These are phyloP conservation scores for Abrostola triplasia DNA, from an alignment of 2,888 invertebrate genomes.

Conservation along the genomic window DNA sequence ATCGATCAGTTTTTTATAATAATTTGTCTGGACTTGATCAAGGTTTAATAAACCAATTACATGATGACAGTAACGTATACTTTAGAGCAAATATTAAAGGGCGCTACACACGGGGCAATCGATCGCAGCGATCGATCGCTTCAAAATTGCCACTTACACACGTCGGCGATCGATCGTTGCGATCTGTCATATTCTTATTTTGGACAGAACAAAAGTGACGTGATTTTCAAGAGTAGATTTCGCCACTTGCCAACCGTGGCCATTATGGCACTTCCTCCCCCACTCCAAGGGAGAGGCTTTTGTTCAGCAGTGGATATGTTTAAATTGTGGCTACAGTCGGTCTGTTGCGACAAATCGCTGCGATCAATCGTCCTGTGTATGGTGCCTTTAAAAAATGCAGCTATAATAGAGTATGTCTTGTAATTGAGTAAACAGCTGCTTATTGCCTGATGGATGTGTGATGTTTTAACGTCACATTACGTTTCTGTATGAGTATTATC, in stretches of 20 bases:
- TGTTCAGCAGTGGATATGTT: too few relatives aligned
- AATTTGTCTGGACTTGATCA: slow-evolving; percentile 51
- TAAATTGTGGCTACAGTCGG: too few relatives aligned
- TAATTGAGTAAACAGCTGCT: slow-evolving; percentile 26
- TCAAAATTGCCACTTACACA: not conserved
- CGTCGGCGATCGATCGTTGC: not conserved
- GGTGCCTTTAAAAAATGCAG: not conserved
- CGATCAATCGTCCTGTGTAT: too few relatives aligned
- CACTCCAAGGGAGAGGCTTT: too few relatives aligned
- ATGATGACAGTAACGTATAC: slow-evolving; percentile 34
- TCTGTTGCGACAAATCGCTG: too few relatives aligned
- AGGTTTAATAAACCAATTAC: slow-evolving; percentile 49
- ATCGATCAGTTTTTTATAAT: slow-evolving; percentile 38
- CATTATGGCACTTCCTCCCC: too few relatives aligned
- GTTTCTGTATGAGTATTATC: too few relatives aligned
- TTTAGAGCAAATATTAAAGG: slow-evolving; percentile 18
- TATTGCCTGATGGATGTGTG: not conserved
- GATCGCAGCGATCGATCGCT: not conserved
- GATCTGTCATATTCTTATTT: not conserved
- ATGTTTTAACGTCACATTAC: too few relatives aligned
- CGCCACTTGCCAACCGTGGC: too few relatives aligned
- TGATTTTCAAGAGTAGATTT: too few relatives aligned
- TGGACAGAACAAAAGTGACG: slow-evolving; percentile 6
- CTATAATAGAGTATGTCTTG: not conserved
- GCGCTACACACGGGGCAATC: too few relatives aligned